Conservation (phyloP, 2,113 vertebrate genomes). For the Thinocorus orbignyianus region DNA sequence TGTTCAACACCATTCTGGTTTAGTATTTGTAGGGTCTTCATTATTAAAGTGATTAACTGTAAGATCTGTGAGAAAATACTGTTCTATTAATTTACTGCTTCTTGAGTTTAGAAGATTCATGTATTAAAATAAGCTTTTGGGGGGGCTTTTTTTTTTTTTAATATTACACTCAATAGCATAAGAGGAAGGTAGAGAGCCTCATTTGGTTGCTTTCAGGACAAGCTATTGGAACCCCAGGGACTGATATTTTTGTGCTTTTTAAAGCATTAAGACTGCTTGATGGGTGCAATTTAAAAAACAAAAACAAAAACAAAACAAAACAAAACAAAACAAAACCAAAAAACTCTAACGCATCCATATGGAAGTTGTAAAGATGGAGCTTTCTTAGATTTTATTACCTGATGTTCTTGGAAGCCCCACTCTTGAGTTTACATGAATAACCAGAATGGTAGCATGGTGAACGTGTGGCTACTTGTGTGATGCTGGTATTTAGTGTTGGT, state of each 20-base stretch:
- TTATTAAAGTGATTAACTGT: neutral
- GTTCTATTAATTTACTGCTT: neutral
- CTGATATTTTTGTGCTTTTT: neutral
- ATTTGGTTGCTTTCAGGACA: neutral
- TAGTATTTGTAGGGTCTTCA: neutral
- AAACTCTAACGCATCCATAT: neutral
- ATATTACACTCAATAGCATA: neutral
- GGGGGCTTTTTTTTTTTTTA: neutral
- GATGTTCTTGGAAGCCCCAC: neutral
- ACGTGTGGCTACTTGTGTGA: accelerated
- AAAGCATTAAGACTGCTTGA: neutral
- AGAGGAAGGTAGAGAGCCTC: neutral
- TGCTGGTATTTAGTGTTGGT: neutral
- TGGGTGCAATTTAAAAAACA: neutral
- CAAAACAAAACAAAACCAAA: no score
- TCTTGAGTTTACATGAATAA: neutral
- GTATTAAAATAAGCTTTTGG: neutral
- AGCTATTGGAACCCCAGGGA: neutral
- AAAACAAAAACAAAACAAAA: no score
- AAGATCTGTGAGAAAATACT: neutral
- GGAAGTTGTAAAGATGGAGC: neutral
- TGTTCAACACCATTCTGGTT: neutral
- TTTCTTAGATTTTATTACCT: neutral
- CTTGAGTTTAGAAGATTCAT: neutral
- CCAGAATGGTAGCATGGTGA: neutral